These are phyloP conservation scores for Sphaeramia orbicularis DNA, from an alignment of 2,797 vertebrate genomes.

Conservation along the genomic window DNA sequence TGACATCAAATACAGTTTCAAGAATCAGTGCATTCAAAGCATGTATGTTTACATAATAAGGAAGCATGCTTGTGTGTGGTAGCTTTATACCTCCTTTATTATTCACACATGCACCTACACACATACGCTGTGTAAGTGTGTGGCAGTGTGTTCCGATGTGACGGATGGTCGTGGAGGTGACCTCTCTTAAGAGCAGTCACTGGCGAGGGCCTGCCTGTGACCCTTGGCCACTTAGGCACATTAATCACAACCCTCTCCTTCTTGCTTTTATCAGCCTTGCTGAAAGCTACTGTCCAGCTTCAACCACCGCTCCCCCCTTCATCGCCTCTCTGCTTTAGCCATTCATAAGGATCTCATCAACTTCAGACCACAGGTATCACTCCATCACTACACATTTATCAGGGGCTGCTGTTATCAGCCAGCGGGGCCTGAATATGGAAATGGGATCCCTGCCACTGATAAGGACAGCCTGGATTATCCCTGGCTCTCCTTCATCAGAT, in stretches of 20 bases:
- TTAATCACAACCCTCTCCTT: constrained; percentile 92
- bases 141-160: constrained; percentile 70
- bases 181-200: constrained; percentile 91
- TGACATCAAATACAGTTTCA: constrained; percentile 6
- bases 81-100: constrained; percentile 21
- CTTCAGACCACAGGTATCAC: constrained; percentile 92
- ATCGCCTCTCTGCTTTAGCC: constrained; percentile 71
- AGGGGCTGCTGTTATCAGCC: constrained; percentile 91
- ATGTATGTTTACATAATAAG: constrained; percentile 17
- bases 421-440: constrained; percentile 96
- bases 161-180: constrained; percentile 89
- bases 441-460: constrained; percentile 96
- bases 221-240: constrained; percentile 94
- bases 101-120: not conserved
- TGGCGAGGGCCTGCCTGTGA: constrained; percentile 86
- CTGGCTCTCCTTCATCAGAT: constrained; percentile 92
- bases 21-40: constrained; percentile 33
- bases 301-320: constrained; percentile 57
- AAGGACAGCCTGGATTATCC: constrained; percentile 93
- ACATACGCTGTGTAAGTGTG: constrained; percentile 44
- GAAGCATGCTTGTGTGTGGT: constrained; percentile 3
- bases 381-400: constrained; percentile 97
- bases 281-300: constrained; percentile 94
- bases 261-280: constrained; percentile 87
- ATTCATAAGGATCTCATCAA: constrained; percentile 90